These are phyloP conservation scores for Prolemur simus DNA, from an alignment of 2,113 vertebrate species.

Conservation along the genomic window DNA sequence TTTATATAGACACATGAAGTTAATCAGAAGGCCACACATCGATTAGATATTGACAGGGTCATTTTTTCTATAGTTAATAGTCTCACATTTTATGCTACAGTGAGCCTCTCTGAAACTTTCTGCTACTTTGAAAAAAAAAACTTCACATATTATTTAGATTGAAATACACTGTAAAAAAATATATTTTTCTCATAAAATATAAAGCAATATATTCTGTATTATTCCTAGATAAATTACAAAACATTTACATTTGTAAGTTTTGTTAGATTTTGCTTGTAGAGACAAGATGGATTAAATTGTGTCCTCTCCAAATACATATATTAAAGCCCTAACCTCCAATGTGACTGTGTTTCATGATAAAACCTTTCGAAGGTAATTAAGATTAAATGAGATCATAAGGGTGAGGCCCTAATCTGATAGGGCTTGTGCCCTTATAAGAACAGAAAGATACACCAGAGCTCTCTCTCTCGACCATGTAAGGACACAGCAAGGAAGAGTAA, in stretches of 20 bases:
- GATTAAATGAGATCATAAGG: neutral
- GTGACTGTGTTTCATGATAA: neutral
- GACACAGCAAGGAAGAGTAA: neutral
- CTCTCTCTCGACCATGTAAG: neutral
- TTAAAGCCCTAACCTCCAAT: neutral
- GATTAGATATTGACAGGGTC: neutral
- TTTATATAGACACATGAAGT: neutral
- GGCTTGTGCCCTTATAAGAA: neutral
- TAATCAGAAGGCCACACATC: neutral
- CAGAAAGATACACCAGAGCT: neutral
- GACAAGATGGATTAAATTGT: neutral
- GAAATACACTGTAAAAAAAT: conserved; percentile 78
- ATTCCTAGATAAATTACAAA: conserved; percentile 57
- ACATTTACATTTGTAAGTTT: conserved; percentile 22
- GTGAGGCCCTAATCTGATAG: neutral
- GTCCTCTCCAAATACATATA: neutral
- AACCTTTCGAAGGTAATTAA: neutral
- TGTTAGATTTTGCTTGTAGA: conserved; percentile 1
- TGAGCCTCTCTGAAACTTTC: neutral
- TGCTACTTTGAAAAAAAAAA: conserved; percentile 39
- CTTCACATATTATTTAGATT: conserved; percentile 78
- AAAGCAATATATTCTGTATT: conserved; percentile 68
- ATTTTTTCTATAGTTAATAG: neutral
- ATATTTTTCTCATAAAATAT: conserved; percentile 69
- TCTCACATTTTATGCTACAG: neutral